Evolutionary conservation across 2,113 vertebrate species (phyloP).

Genomic region (Paradisaea rubra): DNA sequence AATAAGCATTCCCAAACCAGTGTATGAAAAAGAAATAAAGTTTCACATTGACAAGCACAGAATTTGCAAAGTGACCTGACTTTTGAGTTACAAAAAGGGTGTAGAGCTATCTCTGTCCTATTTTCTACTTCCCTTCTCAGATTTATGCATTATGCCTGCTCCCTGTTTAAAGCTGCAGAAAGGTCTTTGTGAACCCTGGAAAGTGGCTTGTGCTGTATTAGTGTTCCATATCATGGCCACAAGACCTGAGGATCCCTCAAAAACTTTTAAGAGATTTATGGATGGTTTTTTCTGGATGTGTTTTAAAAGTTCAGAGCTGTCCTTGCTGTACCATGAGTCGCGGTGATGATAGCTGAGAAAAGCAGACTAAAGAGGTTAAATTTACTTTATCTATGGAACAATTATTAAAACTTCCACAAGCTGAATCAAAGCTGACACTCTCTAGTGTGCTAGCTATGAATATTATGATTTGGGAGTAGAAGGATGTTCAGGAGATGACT

Average conservation of each 20-base stretch:
- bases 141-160: neutral
- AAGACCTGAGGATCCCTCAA: neutral
- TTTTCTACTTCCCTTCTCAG: neutral
- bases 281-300: neutral
- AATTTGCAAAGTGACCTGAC: neutral
- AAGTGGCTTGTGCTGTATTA: neutral
- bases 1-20: neutral
- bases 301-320: too few relatives aligned
- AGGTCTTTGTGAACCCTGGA: neutral
- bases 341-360: neutral
- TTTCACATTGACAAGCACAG: neutral
- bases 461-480: neutral
- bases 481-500: neutral
- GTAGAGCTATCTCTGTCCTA: neutral
- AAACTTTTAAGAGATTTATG: neutral
- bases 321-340: too few relatives aligned
- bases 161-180: neutral
- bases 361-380: neutral
- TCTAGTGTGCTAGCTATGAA: neutral
- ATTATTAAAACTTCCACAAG: neutral
- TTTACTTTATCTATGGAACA: neutral
- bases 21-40: neutral
- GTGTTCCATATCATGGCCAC: neutral
- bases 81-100: neutral
- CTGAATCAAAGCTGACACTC: neutral